Conservation (phyloP, 2,113 vertebrate species). For the Nannospalax galili region DNA sequence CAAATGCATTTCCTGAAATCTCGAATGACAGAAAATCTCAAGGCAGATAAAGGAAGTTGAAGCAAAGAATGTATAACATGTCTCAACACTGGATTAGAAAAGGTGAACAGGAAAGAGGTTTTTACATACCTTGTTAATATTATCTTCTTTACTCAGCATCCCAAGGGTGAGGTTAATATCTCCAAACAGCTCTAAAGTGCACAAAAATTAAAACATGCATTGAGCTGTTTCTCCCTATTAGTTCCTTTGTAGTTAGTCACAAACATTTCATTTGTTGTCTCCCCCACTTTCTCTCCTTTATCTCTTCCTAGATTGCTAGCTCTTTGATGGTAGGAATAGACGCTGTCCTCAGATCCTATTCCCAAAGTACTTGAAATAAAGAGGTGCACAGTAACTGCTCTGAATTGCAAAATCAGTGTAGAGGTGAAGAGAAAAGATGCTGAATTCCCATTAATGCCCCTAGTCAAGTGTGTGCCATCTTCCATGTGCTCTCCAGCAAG, state of each 20-base stretch:
- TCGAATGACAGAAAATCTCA: neutral
- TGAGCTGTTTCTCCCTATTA: neutral
- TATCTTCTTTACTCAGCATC: slow-evolving; percentile 74
- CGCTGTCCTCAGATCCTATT: neutral
- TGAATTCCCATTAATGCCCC: neutral
- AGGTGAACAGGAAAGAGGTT: neutral
- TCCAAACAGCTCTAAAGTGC: slow-evolving; percentile 66
- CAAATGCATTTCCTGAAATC: slow-evolving; percentile 27
- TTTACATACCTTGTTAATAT: slow-evolving; percentile 71
- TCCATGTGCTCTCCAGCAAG: neutral
- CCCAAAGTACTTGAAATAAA: neutral
- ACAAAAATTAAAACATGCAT: neutral
- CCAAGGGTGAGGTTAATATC: slow-evolving; percentile 75
- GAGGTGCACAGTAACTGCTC: neutral
- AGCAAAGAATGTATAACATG: neutral
- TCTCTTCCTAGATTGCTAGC: neutral
- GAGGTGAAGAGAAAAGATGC: neutral
- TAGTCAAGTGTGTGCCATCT: neutral
- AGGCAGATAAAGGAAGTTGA: neutral
- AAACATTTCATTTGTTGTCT: neutral
- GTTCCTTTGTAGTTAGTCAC: neutral
- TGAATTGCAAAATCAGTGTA: neutral
- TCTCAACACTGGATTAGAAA: neutral
- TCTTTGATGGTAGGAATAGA: neutral
- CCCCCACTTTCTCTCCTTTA: rapidly evolving